Evolutionary conservation across 1,140 invertebrate species (phyloP), one percentile per base, ranked within the genome.

Genomic region (Anadara kagoshimensis): DNA sequence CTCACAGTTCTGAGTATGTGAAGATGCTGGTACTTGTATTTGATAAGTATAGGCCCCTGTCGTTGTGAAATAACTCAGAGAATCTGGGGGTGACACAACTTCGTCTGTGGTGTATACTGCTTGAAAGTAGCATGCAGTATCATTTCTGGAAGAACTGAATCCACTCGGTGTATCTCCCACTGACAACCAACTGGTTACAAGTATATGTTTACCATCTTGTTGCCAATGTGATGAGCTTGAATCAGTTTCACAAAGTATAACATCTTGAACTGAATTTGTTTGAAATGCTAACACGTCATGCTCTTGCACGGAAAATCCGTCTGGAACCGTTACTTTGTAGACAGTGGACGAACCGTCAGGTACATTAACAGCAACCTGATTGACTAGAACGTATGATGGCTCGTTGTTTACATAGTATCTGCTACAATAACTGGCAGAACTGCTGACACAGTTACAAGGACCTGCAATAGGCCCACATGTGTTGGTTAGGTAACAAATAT

Each of bases 81-180:
- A 70, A 11, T 26, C 58, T 12, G 73, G 62, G 36, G 66, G 16
- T 18, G 44, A 58, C 24, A 49, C 56, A 0, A 24, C 29, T 36
- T 65, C 45, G 5, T 44, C 43, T 20, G 36, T 54, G n/a, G 73
- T 62, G 41, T 70, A 69, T 5, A 75, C 49, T 26, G 63, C 62
- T 29, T 75, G 61, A 56, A 75, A 70, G 20, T 70, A 75, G 53
- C 67, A 75, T 24, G 57, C 68, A 29, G 56, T 65, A 36, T 61
- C 70, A 18, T 65, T 53, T 18, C 44, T 54, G 14, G 4, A 10
- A 3, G 10, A 1, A 44, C 61, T 12, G 7, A 26, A 20, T 0
- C 36, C 36, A 26, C 41, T 44, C 8, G 69, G 24, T 10, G 18
- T 24, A 59, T 75, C 67, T 14, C 67, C 67, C 5, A 54, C 45